phyloP scores from a whole-genome alignment of 1,140 invertebrate genomes.

The Pachyrhynchus sulphureomaculatus region DNA sequence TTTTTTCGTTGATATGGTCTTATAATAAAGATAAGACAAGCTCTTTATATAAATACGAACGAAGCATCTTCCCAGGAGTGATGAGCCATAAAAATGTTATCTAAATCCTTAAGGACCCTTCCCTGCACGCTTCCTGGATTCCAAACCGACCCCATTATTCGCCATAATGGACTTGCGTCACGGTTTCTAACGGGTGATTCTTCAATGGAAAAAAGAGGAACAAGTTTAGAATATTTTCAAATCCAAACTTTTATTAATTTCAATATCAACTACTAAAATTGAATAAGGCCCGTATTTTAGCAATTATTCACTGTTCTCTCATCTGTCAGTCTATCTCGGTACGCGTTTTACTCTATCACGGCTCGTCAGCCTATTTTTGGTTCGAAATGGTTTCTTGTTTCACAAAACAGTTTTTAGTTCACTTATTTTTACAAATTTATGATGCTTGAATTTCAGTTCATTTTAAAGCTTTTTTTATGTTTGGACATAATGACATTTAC shows the following conservation, averaged over 20 bases:
- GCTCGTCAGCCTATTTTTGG: no score
- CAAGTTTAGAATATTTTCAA: not conserved
- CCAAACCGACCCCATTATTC: constrained; percentile 18
- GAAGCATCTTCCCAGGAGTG: constrained; percentile 9
- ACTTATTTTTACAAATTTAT: no score
- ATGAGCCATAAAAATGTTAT: constrained; percentile 28
- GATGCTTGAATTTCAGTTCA: no score
- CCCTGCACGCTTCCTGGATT: constrained; percentile 17
- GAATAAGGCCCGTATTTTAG: no score
- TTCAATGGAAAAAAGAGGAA: not conserved
- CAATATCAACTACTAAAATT: no score
- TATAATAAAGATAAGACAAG: constrained; percentile 15
- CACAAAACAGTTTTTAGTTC: no score
- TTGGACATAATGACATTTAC: no score
- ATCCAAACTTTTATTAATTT: not conserved
- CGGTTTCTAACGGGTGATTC: constrained; percentile 7
- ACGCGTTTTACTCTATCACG: no score
- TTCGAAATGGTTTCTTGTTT: no score
- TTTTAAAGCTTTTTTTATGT: no score
- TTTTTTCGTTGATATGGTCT: constrained; percentile 11
- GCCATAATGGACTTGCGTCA: constrained; percentile 10
- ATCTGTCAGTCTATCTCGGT: no score
- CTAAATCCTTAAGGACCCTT: constrained; percentile 16
- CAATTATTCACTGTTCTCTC: no score
- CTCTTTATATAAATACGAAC: constrained; percentile 16